Evolutionary conservation across 1,140 invertebrate species (phyloP), one percentile per base, ranked within the genome.

Genomic region (Macrobrachium rosenbergii): DNA sequence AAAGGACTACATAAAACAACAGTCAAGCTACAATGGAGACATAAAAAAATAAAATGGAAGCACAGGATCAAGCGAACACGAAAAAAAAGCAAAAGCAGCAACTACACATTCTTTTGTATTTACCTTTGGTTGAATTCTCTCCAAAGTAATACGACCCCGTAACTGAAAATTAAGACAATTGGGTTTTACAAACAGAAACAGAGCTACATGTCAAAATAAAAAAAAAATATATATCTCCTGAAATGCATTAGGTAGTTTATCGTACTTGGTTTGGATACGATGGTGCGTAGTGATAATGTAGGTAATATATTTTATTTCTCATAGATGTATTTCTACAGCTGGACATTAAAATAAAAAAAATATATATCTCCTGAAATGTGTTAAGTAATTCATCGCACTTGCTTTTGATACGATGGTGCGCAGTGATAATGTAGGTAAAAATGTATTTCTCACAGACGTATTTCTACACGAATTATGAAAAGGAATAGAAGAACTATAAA

Each of bases 91-190:
- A 12, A 43, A 23, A 43, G 58, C 23, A 14, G 58, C 52, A 77
- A 60, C 83, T 17, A 45, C 78, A 79, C 21, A 16, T 19, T 75
- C 52, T 80, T 69, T 21, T 81, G 45, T 87, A 87, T 81, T 87
- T 87, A 87, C 84, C 84, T 87, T 87, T 87, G 21, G 84, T 52
- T n/a, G 84, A 81, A 23, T 80, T 87, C 84, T 87, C 84, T 21
- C 84, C 84, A 87, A 81, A 87, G 37, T 72, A 73, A 81, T 87
- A 87, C 77, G 84, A 59, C 23, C 84, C 84, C 52, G 84, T 73
- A 63, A 87, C 84, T 87, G 84, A 80, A 87, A 87, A 87, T 81
- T 21, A 87, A 87, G 84, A 87, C 76, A 87, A 16, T 17, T 69
- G 8, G 52, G 19, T 37, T 81, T 80, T 75, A 72, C 59, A 72